phyloP scores from a whole-genome alignment of 1,140 invertebrate genomes.

The Nixonia krombeini region DNA sequence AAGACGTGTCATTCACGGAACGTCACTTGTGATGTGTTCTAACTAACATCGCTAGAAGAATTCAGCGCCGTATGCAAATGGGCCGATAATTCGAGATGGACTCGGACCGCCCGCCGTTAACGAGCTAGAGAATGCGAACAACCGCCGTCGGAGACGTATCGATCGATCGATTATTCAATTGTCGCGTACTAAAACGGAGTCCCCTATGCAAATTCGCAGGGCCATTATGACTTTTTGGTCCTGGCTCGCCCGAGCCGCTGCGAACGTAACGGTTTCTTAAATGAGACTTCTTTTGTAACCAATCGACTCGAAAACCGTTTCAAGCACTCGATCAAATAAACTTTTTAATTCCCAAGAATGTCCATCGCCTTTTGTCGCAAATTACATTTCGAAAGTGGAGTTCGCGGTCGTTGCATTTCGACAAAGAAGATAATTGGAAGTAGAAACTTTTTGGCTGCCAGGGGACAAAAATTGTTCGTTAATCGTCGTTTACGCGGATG shows the following conservation, averaged over 20 bases:
- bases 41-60: slow-evolving; percentile 57
- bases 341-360: too few relatives aligned
- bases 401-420: too few relatives aligned
- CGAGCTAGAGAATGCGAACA: slow-evolving; percentile 59
- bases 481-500: slow-evolving; percentile 42
- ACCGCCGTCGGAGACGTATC: too few relatives aligned
- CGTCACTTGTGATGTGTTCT: slow-evolving; percentile 37
- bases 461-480: slow-evolving; percentile 30
- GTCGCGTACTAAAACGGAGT: slow-evolving; percentile 61
- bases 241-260: slow-evolving; percentile 28
- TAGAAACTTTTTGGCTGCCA: slow-evolving; percentile 1
- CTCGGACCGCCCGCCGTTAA: slow-evolving; percentile 58
- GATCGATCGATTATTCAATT: slow-evolving; percentile 68
- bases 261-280: slow-evolving; percentile 44
- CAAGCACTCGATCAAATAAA: too few relatives aligned
- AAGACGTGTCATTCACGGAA: too few relatives aligned
- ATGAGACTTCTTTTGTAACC: slow-evolving; percentile 27
- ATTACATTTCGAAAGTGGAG: too few relatives aligned
- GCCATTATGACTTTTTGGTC: slow-evolving; percentile 36
- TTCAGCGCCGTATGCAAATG: slow-evolving; percentile 63
- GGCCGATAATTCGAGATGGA: slow-evolving; percentile 56
- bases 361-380: too few relatives aligned
- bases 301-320: too few relatives aligned
- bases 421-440: too few relatives aligned
- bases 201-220: slow-evolving; percentile 68